phyloP scores from a whole-genome alignment of 2,113 vertebrate species.

The Argyrosomus japonicus region DNA sequence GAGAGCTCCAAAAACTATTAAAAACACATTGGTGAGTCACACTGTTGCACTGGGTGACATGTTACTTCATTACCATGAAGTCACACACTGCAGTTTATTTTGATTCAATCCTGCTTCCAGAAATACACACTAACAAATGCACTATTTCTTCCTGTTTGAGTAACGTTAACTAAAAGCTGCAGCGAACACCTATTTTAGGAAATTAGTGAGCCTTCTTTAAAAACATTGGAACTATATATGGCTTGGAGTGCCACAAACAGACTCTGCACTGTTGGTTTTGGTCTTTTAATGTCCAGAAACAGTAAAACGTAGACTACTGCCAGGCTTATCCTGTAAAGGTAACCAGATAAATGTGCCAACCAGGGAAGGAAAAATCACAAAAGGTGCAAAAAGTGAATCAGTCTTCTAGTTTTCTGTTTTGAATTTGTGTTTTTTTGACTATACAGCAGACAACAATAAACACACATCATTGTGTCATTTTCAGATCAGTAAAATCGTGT shows the following conservation, averaged over 20 bases:
- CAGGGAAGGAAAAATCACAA: background rate
- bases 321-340: background rate
- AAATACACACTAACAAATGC: background rate
- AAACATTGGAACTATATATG: background rate
- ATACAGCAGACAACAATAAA: background rate
- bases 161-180: background rate
- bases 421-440: background rate
- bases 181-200: background rate
- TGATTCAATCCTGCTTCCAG: too few relatives aligned
- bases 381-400: background rate
- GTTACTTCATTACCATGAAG: too few relatives aligned
- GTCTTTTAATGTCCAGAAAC: background rate
- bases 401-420: background rate
- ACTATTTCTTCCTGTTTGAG: too few relatives aligned
- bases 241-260: background rate
- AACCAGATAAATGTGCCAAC: background rate
- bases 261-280: background rate
- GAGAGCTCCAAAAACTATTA: background rate
- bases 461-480: constrained; percentile 1
- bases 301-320: background rate
- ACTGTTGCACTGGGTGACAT: too few relatives aligned
- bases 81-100: too few relatives aligned
- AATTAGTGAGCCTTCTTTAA: background rate
- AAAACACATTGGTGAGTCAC: background rate
- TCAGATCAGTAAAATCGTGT: constrained; percentile 98